Base-by-base conservation (phyloP, 2,797 vertebrate species). In the Semotilus atromaculatus region DNA sequence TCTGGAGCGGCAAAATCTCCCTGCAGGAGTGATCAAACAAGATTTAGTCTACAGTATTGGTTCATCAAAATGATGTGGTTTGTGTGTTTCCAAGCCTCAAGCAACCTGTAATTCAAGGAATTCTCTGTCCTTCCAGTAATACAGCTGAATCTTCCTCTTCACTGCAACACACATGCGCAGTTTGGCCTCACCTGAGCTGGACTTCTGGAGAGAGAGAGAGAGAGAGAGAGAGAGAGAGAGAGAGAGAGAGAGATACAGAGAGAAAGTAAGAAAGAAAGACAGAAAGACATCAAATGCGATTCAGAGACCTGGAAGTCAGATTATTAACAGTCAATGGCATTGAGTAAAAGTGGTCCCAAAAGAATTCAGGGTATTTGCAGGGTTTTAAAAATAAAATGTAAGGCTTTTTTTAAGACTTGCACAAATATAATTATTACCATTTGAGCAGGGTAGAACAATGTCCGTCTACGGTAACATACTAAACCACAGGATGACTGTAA, bases 81-180 rank as follows among this genome's bases (percentile, higher is more conserved):
- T 21, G 2, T 38, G 5, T 18, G 38, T 48, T 80, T 38, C 16
- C 38, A 77, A 67, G 13, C 29, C 2, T 36, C 13, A 60, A 60
- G 74, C 68, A 81, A 99, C 98, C 96, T 99, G 98, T 31, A 99
- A 90, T 51, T 99, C 98, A 36, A 98, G 93, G 88, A 99, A 99
- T 51, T 99, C 97, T 79, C 98, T 92, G 89, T 99, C 98, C 90
- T 98, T 98, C 98, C 98, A 99, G 93, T 96, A 99, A 93, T 98
- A 99, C 34, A 99, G 93, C 88, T 99, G 98, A 0, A 99, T 94
- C 82, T 99, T 99, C 94, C 97, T 99, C 84, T 95, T 97, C 64
- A 99, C 98, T 0, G 97, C 98, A 18, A 99, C 98, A 19, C 98
- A 99, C 97, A 99, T 97, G 85, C 96, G 94, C 82, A 99, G 89